Base-by-base conservation (phyloP, 2,797 vertebrate species). In the Ficedula albicollis region DNA sequence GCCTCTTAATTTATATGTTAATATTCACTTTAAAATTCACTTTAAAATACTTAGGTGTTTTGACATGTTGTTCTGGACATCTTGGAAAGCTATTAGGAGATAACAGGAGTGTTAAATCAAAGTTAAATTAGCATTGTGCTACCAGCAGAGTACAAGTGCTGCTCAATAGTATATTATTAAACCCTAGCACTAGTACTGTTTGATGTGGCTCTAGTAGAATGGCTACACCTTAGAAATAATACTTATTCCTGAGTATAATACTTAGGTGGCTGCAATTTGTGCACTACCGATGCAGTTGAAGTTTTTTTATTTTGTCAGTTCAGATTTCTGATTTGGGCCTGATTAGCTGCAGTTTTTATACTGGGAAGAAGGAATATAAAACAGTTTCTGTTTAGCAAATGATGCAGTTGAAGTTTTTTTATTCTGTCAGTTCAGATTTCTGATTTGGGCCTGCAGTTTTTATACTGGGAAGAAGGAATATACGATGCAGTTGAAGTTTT, bases 401-500 rank as follows among this genome's bases (percentile, higher is more conserved):
- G 25, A 26, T 62, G 15, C 19, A 38, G 48, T 34, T 81, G 21
- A 84, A 63, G 25, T 26, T 74, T 73, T 69, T 82, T 72, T 8
- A 17, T 85, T 75, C 22, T 54, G 30, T 66, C 29, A 30, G 14
- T 69, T 90, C n/a, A 46, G 10, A 44, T 64, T 90, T 76, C 30
- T 89, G 21, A n/a, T 87, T 87, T 89, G 76, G 38, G 9, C 44
- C 48, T 83, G 56, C 18, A 23, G 15, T 36, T 93, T 75, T 87
- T 62, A 21, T 67, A 44, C 13, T 59, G 48, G n/a, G 29, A 73
- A 80, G 43, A 83, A 76, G 41, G 20, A 81, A 46, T 81, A 48
- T 32, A 32, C 32, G 25, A 26, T 62, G 15, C 19, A 38, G 48
- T 34, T 81, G 21, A 84, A 63, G 25, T 26, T 74, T 73, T 69